Conservation (phyloP, 2,888 invertebrate species). For the Phasia obesa region DNA sequence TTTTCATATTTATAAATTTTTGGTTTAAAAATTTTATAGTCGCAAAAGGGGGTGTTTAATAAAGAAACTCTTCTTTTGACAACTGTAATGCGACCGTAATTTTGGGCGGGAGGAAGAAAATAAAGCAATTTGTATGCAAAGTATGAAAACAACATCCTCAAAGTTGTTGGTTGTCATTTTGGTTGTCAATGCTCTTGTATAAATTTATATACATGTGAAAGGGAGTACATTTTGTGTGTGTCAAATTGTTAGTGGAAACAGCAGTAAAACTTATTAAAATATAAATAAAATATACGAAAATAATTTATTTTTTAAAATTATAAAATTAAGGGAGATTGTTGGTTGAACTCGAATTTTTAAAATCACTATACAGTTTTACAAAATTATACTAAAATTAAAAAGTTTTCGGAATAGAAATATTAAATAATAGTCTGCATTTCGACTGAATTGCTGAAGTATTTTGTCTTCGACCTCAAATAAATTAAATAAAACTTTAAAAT, state of each 20-base stretch:
- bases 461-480: too few relatives aligned
- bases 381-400: too few relatives aligned
- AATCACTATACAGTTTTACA: neutral
- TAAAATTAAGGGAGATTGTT: neutral
- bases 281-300: slow-evolving; percentile 9
- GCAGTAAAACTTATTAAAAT: slow-evolving; percentile 53
- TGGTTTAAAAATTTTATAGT: slow-evolving; percentile 28
- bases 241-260: slow-evolving; percentile 49
- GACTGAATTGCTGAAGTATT: too few relatives aligned
- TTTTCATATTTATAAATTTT: slow-evolving; percentile 52
- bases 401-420: too few relatives aligned
- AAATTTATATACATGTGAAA: slow-evolving; percentile 57
- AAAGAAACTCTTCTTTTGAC: slow-evolving; percentile 41
- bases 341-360: neutral
- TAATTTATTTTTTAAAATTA: slow-evolving; percentile 34
- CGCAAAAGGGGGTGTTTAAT: slow-evolving; percentile 36
- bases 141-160: slow-evolving; percentile 79
- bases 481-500: too few relatives aligned
- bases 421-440: too few relatives aligned
- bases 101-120: slow-evolving; percentile 71
- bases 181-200: slow-evolving; percentile 59
- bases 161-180: slow-evolving; percentile 31
- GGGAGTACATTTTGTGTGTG: slow-evolving; percentile 56
- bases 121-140: slow-evolving; percentile 82
- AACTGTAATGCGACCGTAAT: slow-evolving; percentile 21